Base-by-base conservation (phyloP, 2,888 invertebrate genomes). In the Biston betularia region DNA sequence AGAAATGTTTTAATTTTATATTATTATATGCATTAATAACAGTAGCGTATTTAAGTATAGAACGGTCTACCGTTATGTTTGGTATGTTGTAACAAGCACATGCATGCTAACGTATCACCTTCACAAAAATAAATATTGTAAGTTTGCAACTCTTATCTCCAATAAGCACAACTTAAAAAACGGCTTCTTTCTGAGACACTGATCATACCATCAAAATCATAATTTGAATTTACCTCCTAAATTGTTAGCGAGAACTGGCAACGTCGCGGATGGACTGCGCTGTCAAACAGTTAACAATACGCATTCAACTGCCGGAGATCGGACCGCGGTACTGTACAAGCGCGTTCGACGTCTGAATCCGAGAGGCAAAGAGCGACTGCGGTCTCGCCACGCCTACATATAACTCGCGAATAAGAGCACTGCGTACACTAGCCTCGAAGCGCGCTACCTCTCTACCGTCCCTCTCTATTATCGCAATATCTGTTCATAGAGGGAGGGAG, bases 261-360 rank as follows among this genome's bases (percentile, higher is more conserved):
- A 87, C 89, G 89, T 85, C 86, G 88, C 84, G 86, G 85, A 79
- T 80, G 79, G 38, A 81, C 77, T 83, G 80, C 85, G 82, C 84
- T 87, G 89, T 85, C 86, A 87, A 85, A 86, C 88, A 81, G 88
- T 87, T 80, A 84, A 87, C 87, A 89, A 89, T 84, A 86, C 89
- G 90, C 88, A 90, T 92, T 90, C 90, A 91, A 90, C 93, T 92
- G 92, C 90, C 91, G 83, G 87, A 83, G 86, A 83, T 83, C 85
- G 81, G 81, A 83, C 83, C 89, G 83, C 89, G 88, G 86, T 79
- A 90, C 92, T 92, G 91, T 82, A 83, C 79, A 77, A 78, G 79
- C 72, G 78, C 82, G 83, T 84, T 83, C 71, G 88, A 87, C 87
- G 84, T 88, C 88, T 87, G 87, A 87, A 84, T 88, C 88, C 86